These are phyloP conservation scores for Carassius auratus DNA, from an alignment of 2,113 vertebrate genomes.

Conservation along the genomic window DNA sequence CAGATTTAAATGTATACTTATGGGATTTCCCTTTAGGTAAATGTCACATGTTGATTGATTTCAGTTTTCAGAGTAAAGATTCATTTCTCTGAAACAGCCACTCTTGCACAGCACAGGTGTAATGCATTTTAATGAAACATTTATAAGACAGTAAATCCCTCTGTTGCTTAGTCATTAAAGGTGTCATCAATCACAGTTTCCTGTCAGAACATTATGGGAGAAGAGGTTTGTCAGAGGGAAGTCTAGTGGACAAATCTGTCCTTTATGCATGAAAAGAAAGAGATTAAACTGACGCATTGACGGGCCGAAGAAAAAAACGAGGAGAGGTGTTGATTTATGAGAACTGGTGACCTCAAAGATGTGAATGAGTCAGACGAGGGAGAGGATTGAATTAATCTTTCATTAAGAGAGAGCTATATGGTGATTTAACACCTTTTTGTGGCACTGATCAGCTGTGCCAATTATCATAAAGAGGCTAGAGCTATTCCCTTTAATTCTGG, in stretches of 20 bases:
- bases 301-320: not conserved
- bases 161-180: conserved; percentile 6
- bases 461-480: conserved; percentile 20
- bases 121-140: conserved; percentile 27
- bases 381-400: conserved; percentile 50
- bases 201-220: conserved; percentile 29
- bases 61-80: conserved; percentile 3
- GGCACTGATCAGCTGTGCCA: conserved; percentile 33
- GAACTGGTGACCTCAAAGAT: conserved; percentile 51
- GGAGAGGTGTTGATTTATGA: conserved; percentile 51
- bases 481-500: not conserved
- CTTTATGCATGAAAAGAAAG: conserved; percentile 14
- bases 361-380: conserved; percentile 39
- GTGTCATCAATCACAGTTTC: conserved; percentile 1
- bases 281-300: conserved; percentile 38
- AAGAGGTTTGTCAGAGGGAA: conserved; percentile 17
- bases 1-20: not conserved
- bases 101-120: conserved; percentile 1
- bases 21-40: conserved; percentile 1
- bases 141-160: conserved; percentile 34
- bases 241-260: conserved; percentile 36
- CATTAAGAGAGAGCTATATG: conserved; percentile 41
- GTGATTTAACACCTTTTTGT: conserved; percentile 52
- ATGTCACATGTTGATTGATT: conserved; percentile 27
- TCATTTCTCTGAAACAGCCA: conserved; percentile 15